Percentiles rank a stretch among this genome's conserved stretches.
phyloP scores from a whole-genome alignment of 2,888 invertebrate genomes.

The Meiosimyza decipiens region DNA sequence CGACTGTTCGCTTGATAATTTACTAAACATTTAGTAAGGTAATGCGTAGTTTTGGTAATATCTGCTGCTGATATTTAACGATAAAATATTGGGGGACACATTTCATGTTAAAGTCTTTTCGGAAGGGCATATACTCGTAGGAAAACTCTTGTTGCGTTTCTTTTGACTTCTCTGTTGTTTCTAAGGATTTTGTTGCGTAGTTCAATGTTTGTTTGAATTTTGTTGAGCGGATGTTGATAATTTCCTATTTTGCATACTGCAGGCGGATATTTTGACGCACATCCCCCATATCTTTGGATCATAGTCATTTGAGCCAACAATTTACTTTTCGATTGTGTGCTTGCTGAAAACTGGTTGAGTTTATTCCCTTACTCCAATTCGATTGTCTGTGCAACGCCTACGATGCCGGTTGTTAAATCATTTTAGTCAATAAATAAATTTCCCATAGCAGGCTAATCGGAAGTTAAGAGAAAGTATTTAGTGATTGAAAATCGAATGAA shows the following conservation, averaged over 20 bases:
- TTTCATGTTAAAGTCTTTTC: too few relatives aligned
- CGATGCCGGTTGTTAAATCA: slow-evolving; percentile 30
- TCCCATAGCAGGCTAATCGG: slow-evolving; percentile 60
- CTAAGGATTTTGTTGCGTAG: background rate
- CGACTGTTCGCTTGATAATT: background rate
- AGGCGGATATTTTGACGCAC: background rate
- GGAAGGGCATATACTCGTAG: too few relatives aligned
- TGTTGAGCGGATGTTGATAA: slow-evolving; percentile 19
- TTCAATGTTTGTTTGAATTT: background rate
- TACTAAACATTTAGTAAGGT: slow-evolving; percentile 1
- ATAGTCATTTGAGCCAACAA: too few relatives aligned
- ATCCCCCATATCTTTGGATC: background rate
- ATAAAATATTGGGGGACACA: too few relatives aligned
- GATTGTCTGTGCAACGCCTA: slow-evolving; percentile 20
- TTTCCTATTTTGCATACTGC: slow-evolving; percentile 12
- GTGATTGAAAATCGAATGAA: slow-evolving; percentile 34
- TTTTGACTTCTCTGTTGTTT: too few relatives aligned
- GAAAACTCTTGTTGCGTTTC: too few relatives aligned
- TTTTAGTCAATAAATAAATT: slow-evolving; percentile 55
- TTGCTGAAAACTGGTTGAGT: too few relatives aligned
- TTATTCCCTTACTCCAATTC: too few relatives aligned
- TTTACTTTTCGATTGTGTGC: too few relatives aligned
- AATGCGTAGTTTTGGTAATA: slow-evolving; percentile 20
- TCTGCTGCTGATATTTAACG: too few relatives aligned
- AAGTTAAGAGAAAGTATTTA: slow-evolving; percentile 11